Base-by-base conservation (phyloP, 2,113 vertebrate genomes). In the Pangasianodon hypophthalmus region DNA sequence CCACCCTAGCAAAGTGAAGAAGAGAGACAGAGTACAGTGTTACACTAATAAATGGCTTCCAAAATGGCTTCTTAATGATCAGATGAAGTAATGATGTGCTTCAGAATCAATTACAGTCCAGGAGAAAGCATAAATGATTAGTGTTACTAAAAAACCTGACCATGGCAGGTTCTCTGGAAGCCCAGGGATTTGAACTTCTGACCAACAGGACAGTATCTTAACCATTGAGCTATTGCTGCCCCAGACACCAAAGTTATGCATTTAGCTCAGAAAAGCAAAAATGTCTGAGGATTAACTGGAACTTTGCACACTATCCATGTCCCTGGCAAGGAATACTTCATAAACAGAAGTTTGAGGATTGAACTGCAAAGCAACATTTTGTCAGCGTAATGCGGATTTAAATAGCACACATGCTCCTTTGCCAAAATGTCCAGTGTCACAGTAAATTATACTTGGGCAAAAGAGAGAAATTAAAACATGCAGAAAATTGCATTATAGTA, bases 401-500 rank as follows among this genome's bases (percentile, higher is more conserved):
- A 91, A 92, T 91, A 90, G 79, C 11, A 79, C 67, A 84, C 91
- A 91, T 85, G 71, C 88, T 93, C 71, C 93, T 94, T 93, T 93
- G 87, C 92, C 58, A 64, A 41, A 67, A 48, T 29, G 60, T 64
- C 94, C 79, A 92, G 56, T 93, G 92, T 94, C 89, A 92, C 89
- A 94, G 91, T 92, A 91, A 94, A 94, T 94, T 91, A 91, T 93
- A 91, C 91, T 93, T 92, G 93, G 0, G 41, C 90, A 88, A 80
- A 67, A 62, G 32, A 29, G 56, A 90, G 88, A 92, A 92, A 92
- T 94, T 92, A 91, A 92, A 94, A 93, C 89, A 90, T 89, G 60
- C 52, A 88, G 92, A 90, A 90, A 94, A 92, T 90, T 92, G 82
- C 85, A 88, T 91, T 64, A 24, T 52, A 44, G 44, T 90, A 91